Evolutionary conservation across 2,888 invertebrate genomes (phyloP).

Genomic region (Agrotis exclamationis): DNA sequence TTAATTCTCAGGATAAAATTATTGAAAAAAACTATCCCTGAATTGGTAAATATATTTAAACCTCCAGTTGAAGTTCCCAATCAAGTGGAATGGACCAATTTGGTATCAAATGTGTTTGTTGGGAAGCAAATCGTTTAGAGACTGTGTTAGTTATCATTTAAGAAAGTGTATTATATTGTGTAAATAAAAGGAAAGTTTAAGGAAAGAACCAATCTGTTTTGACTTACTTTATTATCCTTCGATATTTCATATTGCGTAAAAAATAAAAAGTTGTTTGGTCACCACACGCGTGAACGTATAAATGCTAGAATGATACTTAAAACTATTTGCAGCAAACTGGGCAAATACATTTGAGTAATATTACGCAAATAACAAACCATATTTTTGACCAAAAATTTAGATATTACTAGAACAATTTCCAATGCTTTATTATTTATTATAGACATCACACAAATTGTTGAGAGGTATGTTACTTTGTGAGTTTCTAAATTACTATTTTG

Average conservation of each 20-base stretch:
- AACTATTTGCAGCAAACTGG: constrained; percentile 77
- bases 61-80: constrained; percentile 83
- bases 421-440: constrained; percentile 51
- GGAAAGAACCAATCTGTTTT: constrained; percentile 68
- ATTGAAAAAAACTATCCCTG: constrained; percentile 79
- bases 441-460: constrained; percentile 56
- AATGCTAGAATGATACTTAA: constrained; percentile 80
- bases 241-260: constrained; percentile 84
- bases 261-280: constrained; percentile 84
- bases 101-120: constrained; percentile 83
- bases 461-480: constrained; percentile 52
- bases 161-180: neutral
- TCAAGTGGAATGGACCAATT: constrained; percentile 82
- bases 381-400: constrained; percentile 51
- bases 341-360: constrained; percentile 69
- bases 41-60: constrained; percentile 79
- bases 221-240: constrained; percentile 84
- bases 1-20: constrained; percentile 81
- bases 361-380: constrained; percentile 64
- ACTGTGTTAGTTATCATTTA: neutral
- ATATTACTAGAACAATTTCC: constrained; percentile 58
- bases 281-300: constrained; percentile 84
- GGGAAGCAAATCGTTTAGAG: constrained; percentile 84
- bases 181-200: constrained; percentile 64
- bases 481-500: constrained; percentile 37